Evolutionary conservation across 2,113 vertebrate genomes (phyloP).

Genomic region (Aegypius monachus): DNA sequence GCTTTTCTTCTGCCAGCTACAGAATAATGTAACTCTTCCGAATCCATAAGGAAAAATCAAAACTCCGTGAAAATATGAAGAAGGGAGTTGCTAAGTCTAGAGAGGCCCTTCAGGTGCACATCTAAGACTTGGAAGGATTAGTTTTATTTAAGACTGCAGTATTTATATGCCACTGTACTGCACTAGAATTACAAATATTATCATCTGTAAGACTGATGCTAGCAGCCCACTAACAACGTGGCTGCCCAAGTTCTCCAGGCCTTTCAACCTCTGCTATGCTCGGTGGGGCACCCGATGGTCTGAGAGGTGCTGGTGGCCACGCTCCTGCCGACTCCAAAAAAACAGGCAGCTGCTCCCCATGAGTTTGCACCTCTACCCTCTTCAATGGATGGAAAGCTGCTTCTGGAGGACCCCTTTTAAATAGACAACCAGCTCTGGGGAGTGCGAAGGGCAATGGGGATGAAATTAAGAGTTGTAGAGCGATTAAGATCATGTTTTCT

Average conservation of each 20-base stretch:
- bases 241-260: not conserved
- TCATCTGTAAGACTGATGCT: not conserved
- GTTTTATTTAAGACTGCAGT: not conserved
- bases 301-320: not conserved
- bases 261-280: not conserved
- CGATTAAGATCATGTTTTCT: not conserved
- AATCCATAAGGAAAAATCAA: not conserved
- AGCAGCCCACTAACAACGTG: not conserved
- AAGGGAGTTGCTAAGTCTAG: not conserved
- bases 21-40: not conserved
- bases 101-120: not conserved
- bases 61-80: not conserved
- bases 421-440: not conserved
- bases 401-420: not conserved
- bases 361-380: not conserved
- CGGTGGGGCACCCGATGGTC: fast-evolving
- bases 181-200: not conserved
- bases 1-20: not conserved
- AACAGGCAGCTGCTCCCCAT: not conserved
- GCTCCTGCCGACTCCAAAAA: not conserved
- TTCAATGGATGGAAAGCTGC: not conserved
- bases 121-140: not conserved
- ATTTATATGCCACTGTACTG: not conserved
- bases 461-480: not conserved
- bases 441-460: not conserved